Evolutionary conservation across 92 coral and sea anemone genomes (phyloP), one percentile per base, ranked within the genome.

Genomic region (Phenganax stokvisi): DNA sequence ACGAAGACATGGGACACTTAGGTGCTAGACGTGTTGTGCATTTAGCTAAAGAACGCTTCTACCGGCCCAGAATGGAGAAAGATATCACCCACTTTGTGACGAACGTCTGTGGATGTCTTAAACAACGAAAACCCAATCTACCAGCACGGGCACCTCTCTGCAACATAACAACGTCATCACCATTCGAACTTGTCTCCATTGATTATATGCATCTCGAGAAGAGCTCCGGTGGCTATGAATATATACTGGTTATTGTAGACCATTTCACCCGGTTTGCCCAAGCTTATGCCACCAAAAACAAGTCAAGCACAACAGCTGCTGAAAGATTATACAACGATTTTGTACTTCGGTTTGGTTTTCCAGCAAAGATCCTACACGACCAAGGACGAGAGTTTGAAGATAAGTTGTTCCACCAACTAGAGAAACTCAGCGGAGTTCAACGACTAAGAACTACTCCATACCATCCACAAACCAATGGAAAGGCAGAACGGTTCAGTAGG

Each of bases 1-100:
- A 86, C 77, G 56, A 82, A 10, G 83, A 82, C 6, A 82, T 86
- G 86, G 89, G 89, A 64, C 89, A 82, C 55, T 29, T 86, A 8
- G 89, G 89, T 6, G 78, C 86, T 13, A 79, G 60, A 67, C n/a
- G 85, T 60, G 80, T 82, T 55, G 27, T 81, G 10, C 80, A 81
- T 51, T 77, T 73, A 10, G 85, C 85, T 7, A 53, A 72, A 25
- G 80, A 82, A 58, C 47, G 80, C 37, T 82, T 82, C 61, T 82
- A 71, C 37, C 72, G 85, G 80, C 85, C 85, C 3, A 52, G 51
- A n/a, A 82, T 82, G 80, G 72, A 72, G 72, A 62, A 71, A 3
- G 80, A 82, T 12, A 82, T 71, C 30, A 44, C 68, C 51, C 79
- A 82, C 6, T 82, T 71, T 72, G 85, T 82, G n/a, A 82, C 85